Evolutionary conservation across 2,113 vertebrate species (phyloP), one percentile per base, ranked within the genome.

Genomic region (Uria lomvia): DNA sequence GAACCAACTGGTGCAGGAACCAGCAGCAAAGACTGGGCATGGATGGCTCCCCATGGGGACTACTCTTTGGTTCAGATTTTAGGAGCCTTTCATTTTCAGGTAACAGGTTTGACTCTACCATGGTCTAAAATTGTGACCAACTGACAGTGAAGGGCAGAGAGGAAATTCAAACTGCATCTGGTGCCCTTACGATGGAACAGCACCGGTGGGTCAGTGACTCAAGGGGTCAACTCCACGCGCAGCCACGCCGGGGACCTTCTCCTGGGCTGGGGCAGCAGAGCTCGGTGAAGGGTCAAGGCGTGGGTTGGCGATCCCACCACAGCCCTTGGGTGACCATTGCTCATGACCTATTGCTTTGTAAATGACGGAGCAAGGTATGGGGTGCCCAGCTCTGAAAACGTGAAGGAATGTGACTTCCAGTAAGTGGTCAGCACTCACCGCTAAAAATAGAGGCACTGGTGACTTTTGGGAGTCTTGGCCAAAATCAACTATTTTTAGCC

Each of bases 401-500:
- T 53, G 66, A 45, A 92, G 58, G 81, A 95, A 96, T 93, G 94
- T 88, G 67, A 77, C 42, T 95, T 94, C 72, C 78, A 93, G 95
- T 76, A 95, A 94, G 59, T 83, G 94, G 87, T 85, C 95, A 94
- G 38, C 59, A 58, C 42, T 93, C 92, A 66, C 77, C 78, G 92
- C 96, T 95, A 97, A 97, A 97, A 97, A 97, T 95, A 95, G 93
- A 97, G 86, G 74, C 91, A 60, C 63, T 85, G 81, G 67, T 96
- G 89, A 68, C 92, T 96, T 96, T 78, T 78, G 76, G 91, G 71
- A 66, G n/a, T 79, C 87, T 88, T 94, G 89, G 96, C 85, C 93
- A 95, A 97, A 96, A 97, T 77, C 90, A 96, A 88, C 94, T 97
- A 88, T 94, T 95, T 96, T 96, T 95, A 92, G 87, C 86, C 94